phyloP scores from a whole-genome alignment of 1,140 invertebrate genomes.

The Tetramorium alpestre region DNA sequence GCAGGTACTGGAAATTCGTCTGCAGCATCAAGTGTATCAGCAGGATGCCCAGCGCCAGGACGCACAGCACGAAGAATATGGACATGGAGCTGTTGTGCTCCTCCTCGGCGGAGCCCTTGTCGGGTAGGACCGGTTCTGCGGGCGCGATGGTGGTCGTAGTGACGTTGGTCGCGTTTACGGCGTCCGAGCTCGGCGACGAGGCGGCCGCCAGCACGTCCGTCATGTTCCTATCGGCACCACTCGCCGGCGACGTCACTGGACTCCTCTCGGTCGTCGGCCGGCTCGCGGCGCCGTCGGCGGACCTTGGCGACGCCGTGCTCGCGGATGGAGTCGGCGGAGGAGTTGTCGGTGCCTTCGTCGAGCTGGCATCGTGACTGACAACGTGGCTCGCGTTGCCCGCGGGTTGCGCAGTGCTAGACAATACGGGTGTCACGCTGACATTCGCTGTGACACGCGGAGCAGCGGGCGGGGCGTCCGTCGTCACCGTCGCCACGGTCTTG shows the following conservation, averaged over 20 bases:
- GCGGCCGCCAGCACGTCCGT: slow-evolving; percentile 39
- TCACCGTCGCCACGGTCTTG: background rate
- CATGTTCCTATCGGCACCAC: slow-evolving; percentile 49
- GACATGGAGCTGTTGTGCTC: slow-evolving; percentile 98
- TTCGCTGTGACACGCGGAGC: background rate
- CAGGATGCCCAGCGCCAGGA: slow-evolving; percentile 96
- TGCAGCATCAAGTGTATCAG: slow-evolving; percentile 97
- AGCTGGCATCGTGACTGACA: background rate
- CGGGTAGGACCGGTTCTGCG: slow-evolving; percentile 91
- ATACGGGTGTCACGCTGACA: background rate
- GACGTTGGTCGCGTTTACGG: slow-evolving; percentile 80
- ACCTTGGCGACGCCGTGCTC: slow-evolving; percentile 3
- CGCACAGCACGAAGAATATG: slow-evolving; percentile 98
- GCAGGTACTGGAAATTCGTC: slow-evolving; percentile 98
- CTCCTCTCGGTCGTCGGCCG: slow-evolving; percentile 55
- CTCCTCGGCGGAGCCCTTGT: slow-evolving; percentile 95
- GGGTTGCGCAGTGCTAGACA: background rate
- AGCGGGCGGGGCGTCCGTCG: background rate
- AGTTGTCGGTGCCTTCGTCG: background rate
- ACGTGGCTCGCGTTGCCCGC: background rate
- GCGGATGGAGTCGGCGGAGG: background rate
- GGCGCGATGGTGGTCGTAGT: slow-evolving; percentile 86
- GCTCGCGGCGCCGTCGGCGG: slow-evolving; percentile 4
- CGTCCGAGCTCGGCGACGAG: slow-evolving; percentile 59
- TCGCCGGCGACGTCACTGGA: background rate